Evolutionary conservation across 2,888 invertebrate species (phyloP).

Genomic region (Leucoma salicis): DNA sequence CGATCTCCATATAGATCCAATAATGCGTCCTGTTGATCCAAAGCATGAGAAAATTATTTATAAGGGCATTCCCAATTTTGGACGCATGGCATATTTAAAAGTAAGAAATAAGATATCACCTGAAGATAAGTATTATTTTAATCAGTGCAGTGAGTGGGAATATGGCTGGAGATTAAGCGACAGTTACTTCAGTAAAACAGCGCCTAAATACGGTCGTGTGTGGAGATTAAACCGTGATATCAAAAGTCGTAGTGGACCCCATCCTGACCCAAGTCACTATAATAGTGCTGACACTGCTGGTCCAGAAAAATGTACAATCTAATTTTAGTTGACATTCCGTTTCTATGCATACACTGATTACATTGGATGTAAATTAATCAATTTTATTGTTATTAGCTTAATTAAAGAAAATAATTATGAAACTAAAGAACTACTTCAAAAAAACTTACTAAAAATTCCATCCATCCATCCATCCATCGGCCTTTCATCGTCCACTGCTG

Average conservation of each 20-base stretch:
- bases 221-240: constrained; percentile 37
- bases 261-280: constrained; percentile 47
- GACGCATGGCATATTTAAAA: constrained; percentile 45
- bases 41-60: constrained; percentile 40
- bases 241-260: constrained; percentile 44
- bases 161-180: constrained; percentile 52
- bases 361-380: too few relatives aligned
- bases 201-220: constrained; percentile 37
- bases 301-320: constrained; percentile 2
- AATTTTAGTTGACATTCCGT: background rate
- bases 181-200: constrained; percentile 35
- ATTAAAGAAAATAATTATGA: too few relatives aligned
- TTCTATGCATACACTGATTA: too few relatives aligned
- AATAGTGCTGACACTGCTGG: constrained; percentile 5
- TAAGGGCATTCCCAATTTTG: constrained; percentile 44
- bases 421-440: too few relatives aligned
- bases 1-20: constrained; percentile 39
- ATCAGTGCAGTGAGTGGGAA: constrained; percentile 36
- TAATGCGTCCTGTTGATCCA: constrained; percentile 46
- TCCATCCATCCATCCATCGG: too few relatives aligned
- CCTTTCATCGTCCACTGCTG: too few relatives aligned
- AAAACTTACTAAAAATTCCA: too few relatives aligned
- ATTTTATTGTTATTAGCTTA: too few relatives aligned
- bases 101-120: constrained; percentile 37
- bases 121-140: constrained; percentile 50